Evolutionary conservation across 2,797 vertebrate genomes (phyloP).

Genomic region (Aeoliscus strigatus): DNA sequence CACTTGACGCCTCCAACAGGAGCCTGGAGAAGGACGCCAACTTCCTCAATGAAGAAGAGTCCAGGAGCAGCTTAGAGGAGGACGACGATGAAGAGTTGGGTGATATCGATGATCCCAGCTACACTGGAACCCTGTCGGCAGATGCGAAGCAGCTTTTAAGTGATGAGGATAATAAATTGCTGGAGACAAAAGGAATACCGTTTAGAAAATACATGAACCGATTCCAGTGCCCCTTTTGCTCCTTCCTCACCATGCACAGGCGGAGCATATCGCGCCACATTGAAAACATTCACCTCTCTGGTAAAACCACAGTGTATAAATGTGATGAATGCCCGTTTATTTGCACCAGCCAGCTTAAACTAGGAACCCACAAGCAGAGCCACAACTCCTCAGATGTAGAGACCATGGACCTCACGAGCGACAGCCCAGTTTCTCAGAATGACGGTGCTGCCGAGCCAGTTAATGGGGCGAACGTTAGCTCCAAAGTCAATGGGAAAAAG

Average conservation of each 20-base stretch:
- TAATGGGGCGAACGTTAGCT: constrained; percentile 75
- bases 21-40: constrained; percentile 80
- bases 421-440: constrained; percentile 79
- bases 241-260: constrained; percentile 95
- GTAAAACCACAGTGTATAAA: constrained; percentile 95
- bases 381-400: constrained; percentile 87
- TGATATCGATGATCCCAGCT: constrained; percentile 88
- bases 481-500: constrained; percentile 86
- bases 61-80: constrained; percentile 88
- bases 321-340: constrained; percentile 96
- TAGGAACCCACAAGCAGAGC: constrained; percentile 90
- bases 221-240: constrained; percentile 98
- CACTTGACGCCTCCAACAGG: constrained; percentile 80
- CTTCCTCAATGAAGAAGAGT: constrained; percentile 85
- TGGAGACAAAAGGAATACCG: constrained; percentile 96
- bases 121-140: constrained; percentile 81
- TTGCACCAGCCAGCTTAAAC: constrained; percentile 92
- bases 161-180: constrained; percentile 90
- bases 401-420: constrained; percentile 83
- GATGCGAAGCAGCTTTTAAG: constrained; percentile 90
- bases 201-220: constrained; percentile 95
- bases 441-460: constrained; percentile 76
- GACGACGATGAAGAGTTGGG: constrained; percentile 89
- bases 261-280: constrained; percentile 97
- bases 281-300: constrained; percentile 95